Percentiles rank a stretch among this genome's conserved stretches.
phyloP scores from a whole-genome alignment of 1,140 invertebrate species.

The Ceratoteleas bidentatus region DNA sequence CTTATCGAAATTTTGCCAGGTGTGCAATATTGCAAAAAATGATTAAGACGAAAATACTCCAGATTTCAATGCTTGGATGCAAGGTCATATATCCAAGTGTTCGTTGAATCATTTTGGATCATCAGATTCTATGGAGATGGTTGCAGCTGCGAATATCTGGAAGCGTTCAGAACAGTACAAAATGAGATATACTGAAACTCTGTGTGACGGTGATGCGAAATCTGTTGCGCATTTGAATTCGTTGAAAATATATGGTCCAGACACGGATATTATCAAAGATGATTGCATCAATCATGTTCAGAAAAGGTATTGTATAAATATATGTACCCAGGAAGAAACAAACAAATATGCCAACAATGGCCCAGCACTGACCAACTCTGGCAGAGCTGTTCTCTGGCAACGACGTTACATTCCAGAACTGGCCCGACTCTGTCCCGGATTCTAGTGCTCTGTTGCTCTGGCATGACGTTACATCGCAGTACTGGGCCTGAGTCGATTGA shows the following conservation, averaged over 20 bases:
- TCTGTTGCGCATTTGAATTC: conserved; percentile 25
- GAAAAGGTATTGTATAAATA: conserved; percentile 15
- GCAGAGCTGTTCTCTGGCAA: background rate
- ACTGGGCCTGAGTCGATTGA: too few relatives aligned
- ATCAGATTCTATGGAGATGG: conserved; percentile 15
- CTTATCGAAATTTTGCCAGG: conserved; percentile 5
- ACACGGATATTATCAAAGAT: conserved; percentile 13
- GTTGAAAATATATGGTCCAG: conserved; percentile 20
- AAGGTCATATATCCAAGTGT: conserved; percentile 19
- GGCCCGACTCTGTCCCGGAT: background rate
- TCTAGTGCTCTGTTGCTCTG: too few relatives aligned
- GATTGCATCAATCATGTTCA: conserved; percentile 34
- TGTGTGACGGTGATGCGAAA: conserved; percentile 29
- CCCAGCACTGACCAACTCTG: background rate
- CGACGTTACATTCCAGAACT: background rate
- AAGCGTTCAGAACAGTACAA: conserved; percentile 11
- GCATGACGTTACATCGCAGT: too few relatives aligned
- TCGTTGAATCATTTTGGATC: conserved; percentile 30
- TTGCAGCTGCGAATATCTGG: conserved; percentile 25
- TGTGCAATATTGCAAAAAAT: background rate
- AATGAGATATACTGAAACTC: conserved; percentile 24
- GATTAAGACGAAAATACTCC: background rate
- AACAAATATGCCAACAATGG: too few relatives aligned
- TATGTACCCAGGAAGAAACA: background rate
- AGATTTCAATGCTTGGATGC: conserved; percentile 9